Evolutionary conservation across 2,113 vertebrate genomes (phyloP), one percentile per base, ranked within the genome.

Genomic region (Isichthys henryi): DNA sequence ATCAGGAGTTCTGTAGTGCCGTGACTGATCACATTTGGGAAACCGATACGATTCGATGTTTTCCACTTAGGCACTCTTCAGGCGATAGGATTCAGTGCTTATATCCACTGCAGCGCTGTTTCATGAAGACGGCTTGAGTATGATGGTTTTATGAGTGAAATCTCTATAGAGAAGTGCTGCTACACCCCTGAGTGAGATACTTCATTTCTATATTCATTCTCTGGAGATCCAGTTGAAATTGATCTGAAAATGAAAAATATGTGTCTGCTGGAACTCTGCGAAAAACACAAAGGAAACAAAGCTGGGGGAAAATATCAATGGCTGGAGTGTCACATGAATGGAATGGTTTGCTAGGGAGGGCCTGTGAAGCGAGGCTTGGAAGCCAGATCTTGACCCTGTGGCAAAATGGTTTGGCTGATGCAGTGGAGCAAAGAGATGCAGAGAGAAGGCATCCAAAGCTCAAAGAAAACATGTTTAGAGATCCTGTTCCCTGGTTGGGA

Each of bases 141-240:
- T 43, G 74, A 80, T 80, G 74, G 13, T 80, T 80, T 80, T 43
- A 80, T 49, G 83, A 86, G 45, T 50, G 83, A 86, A 86, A 86
- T 86, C 46, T 50, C 83, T 49, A 27, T 13, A 23, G 83, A 80
- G 83, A 48, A 27, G 48, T 27, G 82, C 45, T 46, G 82, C 45
- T 80, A 19, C n/a, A 80, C 74, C 74, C 35, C 15, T 27, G 46
- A 86, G 48, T 27, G 48, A 50, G 83, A 43, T 39, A 80, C 74
- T 80, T 43, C 74, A 80, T 80, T 43, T 80, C 2, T 43, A 35
- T 43, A 48, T 48, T 86, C 23, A 49, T 48, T 50, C 23, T 50
- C 45, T 23, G 83, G 23, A 50, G 50, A 53, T 52, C 50, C 85
- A 87, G n/a, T 87, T 15, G 46, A 86, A 27, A 49, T 86, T n/a